Percentiles rank a stretch among this genome's conserved stretches.
Evolutionary conservation across 1,140 invertebrate species (phyloP).

Genomic region (Himalopsyche phryganea): DNA sequence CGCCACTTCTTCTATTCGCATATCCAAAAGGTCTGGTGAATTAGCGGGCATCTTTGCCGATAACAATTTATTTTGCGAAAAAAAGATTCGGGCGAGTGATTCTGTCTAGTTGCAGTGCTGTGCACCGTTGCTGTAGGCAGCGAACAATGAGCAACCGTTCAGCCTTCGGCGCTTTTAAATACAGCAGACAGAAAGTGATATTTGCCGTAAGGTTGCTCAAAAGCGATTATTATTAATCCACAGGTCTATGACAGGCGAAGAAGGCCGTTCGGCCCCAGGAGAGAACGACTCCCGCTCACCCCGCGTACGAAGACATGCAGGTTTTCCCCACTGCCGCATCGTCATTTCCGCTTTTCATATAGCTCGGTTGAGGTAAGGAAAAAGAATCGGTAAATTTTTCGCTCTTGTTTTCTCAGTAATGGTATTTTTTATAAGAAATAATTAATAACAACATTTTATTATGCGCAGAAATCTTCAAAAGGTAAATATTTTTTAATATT

Average conservation of each 20-base stretch:
- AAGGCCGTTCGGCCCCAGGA: not conserved
- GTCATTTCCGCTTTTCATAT: conserved; percentile 1
- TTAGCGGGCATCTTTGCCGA: conserved; percentile 31
- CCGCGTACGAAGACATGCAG: not conserved
- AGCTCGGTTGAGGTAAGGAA: too few relatives aligned
- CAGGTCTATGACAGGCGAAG: conserved; percentile 1
- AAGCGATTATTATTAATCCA: not conserved
- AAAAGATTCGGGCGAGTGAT: not conserved
- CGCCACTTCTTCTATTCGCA: conserved; percentile 13
- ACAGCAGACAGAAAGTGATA: conserved; percentile 20
- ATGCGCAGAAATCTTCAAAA: too few relatives aligned
- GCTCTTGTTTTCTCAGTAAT: too few relatives aligned
- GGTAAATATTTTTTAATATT: too few relatives aligned
- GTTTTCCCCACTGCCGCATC: not conserved
- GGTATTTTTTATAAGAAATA: too few relatives aligned
- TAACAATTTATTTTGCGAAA: not conserved
- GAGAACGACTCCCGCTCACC: not conserved
- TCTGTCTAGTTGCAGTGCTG: conserved; percentile 4
- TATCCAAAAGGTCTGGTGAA: conserved; percentile 27
- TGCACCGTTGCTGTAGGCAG: conserved; percentile 14
- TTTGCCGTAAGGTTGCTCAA: conserved; percentile 11
- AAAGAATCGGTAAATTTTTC: too few relatives aligned
- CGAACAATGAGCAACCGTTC: conserved; percentile 21
- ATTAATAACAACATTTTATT: too few relatives aligned
- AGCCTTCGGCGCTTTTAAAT: conserved; percentile 32